phyloP scores from a whole-genome alignment of 1,140 invertebrate species.

The Hyles euphorbiae region DNA sequence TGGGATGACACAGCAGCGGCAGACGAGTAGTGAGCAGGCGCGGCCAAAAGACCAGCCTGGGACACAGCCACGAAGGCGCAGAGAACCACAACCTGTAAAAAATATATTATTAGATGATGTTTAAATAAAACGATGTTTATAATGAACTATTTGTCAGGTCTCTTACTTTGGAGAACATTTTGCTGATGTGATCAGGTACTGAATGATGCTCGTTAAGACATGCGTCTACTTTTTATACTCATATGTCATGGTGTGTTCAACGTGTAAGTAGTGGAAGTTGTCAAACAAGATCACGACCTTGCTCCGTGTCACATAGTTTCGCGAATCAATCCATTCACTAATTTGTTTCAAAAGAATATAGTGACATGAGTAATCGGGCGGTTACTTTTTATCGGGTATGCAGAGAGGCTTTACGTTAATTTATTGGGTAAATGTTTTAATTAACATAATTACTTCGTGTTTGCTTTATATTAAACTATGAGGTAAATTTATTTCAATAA shows the following conservation, averaged over 20 bases:
- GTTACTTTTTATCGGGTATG: too few relatives aligned
- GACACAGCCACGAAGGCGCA: slow-evolving; percentile 45
- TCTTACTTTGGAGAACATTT: slow-evolving; percentile 35
- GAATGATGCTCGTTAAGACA: slow-evolving; percentile 9
- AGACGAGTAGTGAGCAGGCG: slow-evolving; percentile 38
- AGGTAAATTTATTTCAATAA: too few relatives aligned
- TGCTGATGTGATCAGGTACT: slow-evolving; percentile 11
- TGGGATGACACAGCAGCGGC: slow-evolving; percentile 46
- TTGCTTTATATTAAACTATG: too few relatives aligned
- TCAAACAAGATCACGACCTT: slow-evolving; percentile 21
- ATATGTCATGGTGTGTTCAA: slow-evolving; percentile 1
- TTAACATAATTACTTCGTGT: too few relatives aligned
- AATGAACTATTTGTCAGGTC: too few relatives aligned
- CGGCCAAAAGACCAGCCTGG: slow-evolving; percentile 44
- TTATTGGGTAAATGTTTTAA: too few relatives aligned
- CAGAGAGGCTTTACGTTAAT: too few relatives aligned
- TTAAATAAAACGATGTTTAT: too few relatives aligned
- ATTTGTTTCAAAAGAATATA: slow-evolving; percentile 3
- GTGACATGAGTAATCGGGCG: too few relatives aligned
- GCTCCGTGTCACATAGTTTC: slow-evolving; percentile 22
- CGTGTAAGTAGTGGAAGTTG: slow-evolving; percentile 17
- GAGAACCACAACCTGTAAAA: slow-evolving; percentile 40
- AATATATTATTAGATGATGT: slow-evolving; percentile 6
- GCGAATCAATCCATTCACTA: slow-evolving; percentile 11
- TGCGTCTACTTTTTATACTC: slow-evolving; percentile 12